Evolutionary conservation across 2,113 vertebrate genomes (phyloP), one percentile per base, ranked within the genome.

Genomic region (Egretta garzetta): DNA sequence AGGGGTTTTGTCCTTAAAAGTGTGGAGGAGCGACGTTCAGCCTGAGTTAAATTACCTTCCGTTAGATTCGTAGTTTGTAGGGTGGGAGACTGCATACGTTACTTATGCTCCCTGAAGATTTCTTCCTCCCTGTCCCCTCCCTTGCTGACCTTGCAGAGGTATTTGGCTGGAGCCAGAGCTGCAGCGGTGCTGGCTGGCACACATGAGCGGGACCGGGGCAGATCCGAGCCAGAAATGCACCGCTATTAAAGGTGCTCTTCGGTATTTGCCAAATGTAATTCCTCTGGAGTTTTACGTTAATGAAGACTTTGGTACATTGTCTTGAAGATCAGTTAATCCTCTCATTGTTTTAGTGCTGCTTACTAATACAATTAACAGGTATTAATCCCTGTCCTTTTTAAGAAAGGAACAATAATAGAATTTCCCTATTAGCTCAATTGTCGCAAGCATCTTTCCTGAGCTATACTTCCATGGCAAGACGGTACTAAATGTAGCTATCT

Each of bases 201-300:
- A 2, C 1, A 2, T 1, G 22, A 18, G 8, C 14, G 50, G 28
- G 16, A 39, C 32, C 21, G 23, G 5, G 32, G 43, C 39, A 82
- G 33, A 56, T 33, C n/a, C 10, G 7, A 3, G 8, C 45, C 63
- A 16, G 28, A 45, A 27, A 55, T 7, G 20, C 53, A 1, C 39
- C 21, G 10, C 43, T 24, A 1, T 13, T 35, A 3, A 5, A 35
- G n/a, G 71, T 26, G 67, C 52, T 71, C 37, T 53, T 33, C 41
- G 14, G 41, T 18, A 24, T 20, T 21, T 43, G 27, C 52, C 60
- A 8, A 2, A 9, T 0, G 0, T 35, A 16, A 26, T 24, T 84
- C 28, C 73, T 35, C 12, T 26, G 28, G 20, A 50, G 21, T 75
- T 74, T 52, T 87, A 17, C 3, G 6, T 8, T 55, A 47, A 74